These are phyloP conservation scores for Agapornis canus DNA, from an alignment of 2,797 vertebrate species.

Conservation along the genomic window DNA sequence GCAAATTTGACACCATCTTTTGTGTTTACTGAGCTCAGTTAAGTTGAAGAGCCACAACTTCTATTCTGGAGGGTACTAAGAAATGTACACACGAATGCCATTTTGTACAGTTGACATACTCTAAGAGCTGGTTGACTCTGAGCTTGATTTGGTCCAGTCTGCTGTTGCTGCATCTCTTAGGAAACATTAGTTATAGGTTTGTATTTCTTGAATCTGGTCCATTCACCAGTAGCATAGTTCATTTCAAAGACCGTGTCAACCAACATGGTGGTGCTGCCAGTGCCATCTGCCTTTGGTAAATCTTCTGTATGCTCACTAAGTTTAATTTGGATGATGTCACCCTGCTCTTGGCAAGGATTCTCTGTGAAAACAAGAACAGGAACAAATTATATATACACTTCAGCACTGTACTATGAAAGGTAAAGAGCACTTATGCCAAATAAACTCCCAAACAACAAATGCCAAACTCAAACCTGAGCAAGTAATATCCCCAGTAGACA, in stretches of 20 bases:
- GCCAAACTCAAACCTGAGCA: not conserved
- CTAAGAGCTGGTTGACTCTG: constrained; percentile 46
- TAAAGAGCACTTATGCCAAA: not conserved
- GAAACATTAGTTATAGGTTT: constrained; percentile 97
- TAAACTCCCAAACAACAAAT: not conserved
- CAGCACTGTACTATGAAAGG: not conserved
- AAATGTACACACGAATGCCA: constrained; percentile 45
- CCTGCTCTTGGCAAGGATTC: constrained; percentile 98
- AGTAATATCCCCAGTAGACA: not conserved
- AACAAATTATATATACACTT: not conserved
- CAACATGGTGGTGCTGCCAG: constrained; percentile 98
- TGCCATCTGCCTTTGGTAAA: constrained; percentile 94
- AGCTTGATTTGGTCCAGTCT: constrained; percentile 67
- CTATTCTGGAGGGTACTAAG: constrained; percentile 12
- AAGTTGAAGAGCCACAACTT: constrained; percentile 11
- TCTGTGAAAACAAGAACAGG: constrained; percentile 78
- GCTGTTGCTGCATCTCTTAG: constrained; percentile 73
- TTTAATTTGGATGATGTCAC: constrained; percentile 99
- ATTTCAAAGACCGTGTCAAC: constrained; percentile 99
- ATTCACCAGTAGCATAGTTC: constrained; percentile 99
- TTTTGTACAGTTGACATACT: constrained; percentile 44
- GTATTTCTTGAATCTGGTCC: constrained; percentile 99
- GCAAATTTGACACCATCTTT: not conserved
- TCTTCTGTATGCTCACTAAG: constrained; percentile 97
- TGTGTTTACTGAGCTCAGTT: not conserved